phyloP scores from a whole-genome alignment of 2,888 invertebrate genomes.

The Pterobdella sp. region DNA sequence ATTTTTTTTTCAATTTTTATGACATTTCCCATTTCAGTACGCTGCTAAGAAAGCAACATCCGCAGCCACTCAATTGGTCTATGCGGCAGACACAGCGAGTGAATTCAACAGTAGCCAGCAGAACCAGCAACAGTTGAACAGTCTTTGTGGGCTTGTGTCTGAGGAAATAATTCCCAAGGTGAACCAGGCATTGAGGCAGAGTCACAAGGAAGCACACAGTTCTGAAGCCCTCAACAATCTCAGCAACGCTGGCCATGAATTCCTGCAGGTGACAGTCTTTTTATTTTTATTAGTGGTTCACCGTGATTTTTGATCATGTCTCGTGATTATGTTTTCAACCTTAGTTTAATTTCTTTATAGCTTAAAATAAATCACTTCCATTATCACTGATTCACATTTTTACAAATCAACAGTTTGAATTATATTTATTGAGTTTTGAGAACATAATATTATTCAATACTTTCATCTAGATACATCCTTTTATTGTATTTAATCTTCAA shows the following conservation, averaged over 20 bases:
- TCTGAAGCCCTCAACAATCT: constrained; percentile 70
- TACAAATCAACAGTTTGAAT: too few species aligned
- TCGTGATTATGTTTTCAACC: too few species aligned
- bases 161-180: constrained; percentile 74
- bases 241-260: constrained; percentile 73
- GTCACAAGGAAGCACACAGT: constrained; percentile 63
- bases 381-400: too few species aligned
- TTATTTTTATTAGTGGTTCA: neutral
- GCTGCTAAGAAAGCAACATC: constrained; percentile 73
- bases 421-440: too few species aligned
- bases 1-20: too few species aligned
- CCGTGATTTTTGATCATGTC: too few species aligned
- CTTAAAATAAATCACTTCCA: too few species aligned
- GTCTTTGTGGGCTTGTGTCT: constrained; percentile 65
- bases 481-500: too few species aligned
- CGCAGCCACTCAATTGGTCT: constrained; percentile 80
- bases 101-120: constrained; percentile 59
- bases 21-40: too few species aligned
- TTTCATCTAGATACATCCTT: too few species aligned
- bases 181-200: constrained; percentile 66
- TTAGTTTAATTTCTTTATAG: too few species aligned
- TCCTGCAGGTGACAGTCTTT: constrained; percentile 61
- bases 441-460: too few species aligned
- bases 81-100: constrained; percentile 75
- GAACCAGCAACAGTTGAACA: constrained; percentile 65